Percentiles rank a stretch among this genome's conserved stretches.
Conservation (phyloP, 2,113 vertebrate species). For the Oplegnathus fasciatus region DNA sequence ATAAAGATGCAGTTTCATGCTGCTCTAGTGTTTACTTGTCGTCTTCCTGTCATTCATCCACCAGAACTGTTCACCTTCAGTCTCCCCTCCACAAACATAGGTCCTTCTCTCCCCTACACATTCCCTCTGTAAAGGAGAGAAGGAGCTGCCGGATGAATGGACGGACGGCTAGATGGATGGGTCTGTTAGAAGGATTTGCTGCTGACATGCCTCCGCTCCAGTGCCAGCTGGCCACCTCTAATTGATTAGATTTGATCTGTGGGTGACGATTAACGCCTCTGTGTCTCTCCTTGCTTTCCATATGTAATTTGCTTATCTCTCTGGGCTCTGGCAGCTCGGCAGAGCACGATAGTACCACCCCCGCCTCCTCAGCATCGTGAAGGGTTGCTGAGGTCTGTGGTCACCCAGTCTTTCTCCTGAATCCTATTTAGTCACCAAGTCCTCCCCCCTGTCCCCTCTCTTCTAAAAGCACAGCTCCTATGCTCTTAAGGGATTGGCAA, state of each 20-base stretch:
- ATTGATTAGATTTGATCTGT: slow-evolving; percentile 69
- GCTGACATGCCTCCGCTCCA: slow-evolving; percentile 44
- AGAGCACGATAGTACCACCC: neutral
- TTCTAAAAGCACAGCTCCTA: slow-evolving; percentile 32
- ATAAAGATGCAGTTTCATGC: neutral
- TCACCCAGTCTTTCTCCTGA: slow-evolving; percentile 22
- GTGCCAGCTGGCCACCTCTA: slow-evolving; percentile 66
- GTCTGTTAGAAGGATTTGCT: slow-evolving; percentile 52
- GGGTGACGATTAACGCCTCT: slow-evolving; percentile 39
- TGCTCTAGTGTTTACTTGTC: neutral
- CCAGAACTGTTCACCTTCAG: neutral
- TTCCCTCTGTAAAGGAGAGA: neutral
- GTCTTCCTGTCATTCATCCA: neutral
- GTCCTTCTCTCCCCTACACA: neutral
- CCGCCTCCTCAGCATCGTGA: neutral
- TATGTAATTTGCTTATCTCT: slow-evolving; percentile 54
- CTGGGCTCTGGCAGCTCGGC: neutral
- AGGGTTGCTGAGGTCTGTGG: neutral
- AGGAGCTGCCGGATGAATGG: slow-evolving; percentile 6
- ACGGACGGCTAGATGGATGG: neutral
- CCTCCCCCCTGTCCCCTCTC: neutral
- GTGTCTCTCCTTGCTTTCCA: slow-evolving; percentile 32
- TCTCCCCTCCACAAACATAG: neutral
- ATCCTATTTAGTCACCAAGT: slow-evolving; percentile 13
- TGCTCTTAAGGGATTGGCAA: slow-evolving; percentile 57